Conservation (phyloP, 2,888 invertebrate species). For the Oasisia sp. region DNA sequence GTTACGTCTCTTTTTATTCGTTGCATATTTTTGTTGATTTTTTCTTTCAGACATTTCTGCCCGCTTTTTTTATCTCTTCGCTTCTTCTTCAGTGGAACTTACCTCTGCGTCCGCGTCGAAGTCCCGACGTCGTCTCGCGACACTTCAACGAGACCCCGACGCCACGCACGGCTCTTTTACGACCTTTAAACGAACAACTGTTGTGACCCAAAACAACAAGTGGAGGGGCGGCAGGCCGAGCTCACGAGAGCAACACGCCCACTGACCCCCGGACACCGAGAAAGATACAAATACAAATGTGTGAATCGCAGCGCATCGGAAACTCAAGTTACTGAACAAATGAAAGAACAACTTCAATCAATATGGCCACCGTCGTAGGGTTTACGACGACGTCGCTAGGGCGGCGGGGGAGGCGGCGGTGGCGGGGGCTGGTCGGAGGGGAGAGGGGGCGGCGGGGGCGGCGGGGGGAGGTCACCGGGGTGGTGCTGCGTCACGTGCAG, state of each 20-base stretch:
- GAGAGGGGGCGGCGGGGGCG: not conserved
- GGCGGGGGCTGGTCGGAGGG: not conserved
- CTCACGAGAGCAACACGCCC: not conserved
- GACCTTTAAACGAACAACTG: not conserved
- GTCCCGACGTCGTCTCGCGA: not conserved
- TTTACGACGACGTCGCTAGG: not conserved
- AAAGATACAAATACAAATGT: not conserved
- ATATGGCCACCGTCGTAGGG: not conserved
- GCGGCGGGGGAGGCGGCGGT: not conserved
- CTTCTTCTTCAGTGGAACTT: not conserved
- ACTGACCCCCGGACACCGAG: not conserved
- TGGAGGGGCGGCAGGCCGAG: not conserved
- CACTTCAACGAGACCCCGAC: not conserved
- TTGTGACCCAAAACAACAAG: constrained; percentile 12
- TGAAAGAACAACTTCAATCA: not conserved
- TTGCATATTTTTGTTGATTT: not conserved
- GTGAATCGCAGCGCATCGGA: not conserved
- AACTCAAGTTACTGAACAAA: not conserved
- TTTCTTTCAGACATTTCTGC: not conserved
- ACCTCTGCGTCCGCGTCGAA: not conserved
- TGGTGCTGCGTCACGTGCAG: constrained; percentile 9
- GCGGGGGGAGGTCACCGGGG: not conserved
- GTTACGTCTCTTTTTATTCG: constrained; percentile 9
- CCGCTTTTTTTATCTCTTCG: not conserved
- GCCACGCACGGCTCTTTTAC: not conserved